Conservation (phyloP, 2,113 vertebrate genomes). For the Salminus brasiliensis region DNA sequence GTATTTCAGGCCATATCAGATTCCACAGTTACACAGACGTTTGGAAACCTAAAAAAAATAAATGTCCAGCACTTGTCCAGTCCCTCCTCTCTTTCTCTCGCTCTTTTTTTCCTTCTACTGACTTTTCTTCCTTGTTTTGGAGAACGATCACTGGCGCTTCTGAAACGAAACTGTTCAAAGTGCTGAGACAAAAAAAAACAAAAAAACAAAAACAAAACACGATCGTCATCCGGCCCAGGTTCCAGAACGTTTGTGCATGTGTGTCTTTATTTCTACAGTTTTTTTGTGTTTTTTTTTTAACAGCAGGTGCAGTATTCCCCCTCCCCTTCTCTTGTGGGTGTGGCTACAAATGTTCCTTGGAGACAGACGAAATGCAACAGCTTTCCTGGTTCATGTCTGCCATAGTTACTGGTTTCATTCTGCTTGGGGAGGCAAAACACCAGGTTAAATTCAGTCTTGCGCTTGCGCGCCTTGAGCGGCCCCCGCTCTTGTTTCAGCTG, state of each 20-base stretch:
- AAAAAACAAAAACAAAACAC: too few relatives aligned
- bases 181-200: neutral
- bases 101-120: neutral
- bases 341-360: neutral
- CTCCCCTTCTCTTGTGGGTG: neutral
- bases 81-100: neutral
- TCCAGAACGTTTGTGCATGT: conserved; percentile 4
- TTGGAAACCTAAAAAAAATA: neutral
- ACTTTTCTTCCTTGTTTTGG: neutral
- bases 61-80: neutral
- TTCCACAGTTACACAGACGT: neutral
- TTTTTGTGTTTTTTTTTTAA: conserved; percentile 12
- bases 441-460: neutral
- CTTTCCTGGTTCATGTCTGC: neutral
- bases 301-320: neutral
- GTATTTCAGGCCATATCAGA: conserved; percentile 54
- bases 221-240: too few relatives aligned
- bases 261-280: conserved; percentile 6
- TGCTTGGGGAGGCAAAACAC: neutral
- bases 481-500: neutral
- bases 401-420: neutral
- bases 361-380: neutral
- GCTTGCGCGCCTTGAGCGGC: neutral
- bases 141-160: neutral
- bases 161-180: neutral